A percentile compares a stretch with the other conserved stretches of the same genome.
Conservation (phyloP, 2,113 vertebrate species). For the Ophiodon elongatus region DNA sequence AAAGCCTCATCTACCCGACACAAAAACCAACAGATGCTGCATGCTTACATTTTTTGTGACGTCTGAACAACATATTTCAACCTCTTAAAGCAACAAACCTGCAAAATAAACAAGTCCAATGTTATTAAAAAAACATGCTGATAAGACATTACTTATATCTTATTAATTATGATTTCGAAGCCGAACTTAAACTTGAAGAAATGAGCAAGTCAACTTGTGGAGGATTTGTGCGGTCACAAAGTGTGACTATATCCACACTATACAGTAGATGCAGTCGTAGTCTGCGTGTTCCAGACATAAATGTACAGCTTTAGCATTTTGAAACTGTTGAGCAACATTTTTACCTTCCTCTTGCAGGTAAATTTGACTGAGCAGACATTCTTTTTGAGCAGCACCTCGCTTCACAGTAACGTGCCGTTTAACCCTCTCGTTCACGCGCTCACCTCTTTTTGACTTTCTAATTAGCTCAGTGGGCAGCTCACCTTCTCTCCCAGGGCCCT, state of each 20-base stretch:
- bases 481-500: conserved; percentile 96
- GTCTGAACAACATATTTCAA: neutral
- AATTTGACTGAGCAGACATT: neutral
- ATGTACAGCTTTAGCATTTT: neutral
- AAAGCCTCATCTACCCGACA: neutral
- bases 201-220: neutral
- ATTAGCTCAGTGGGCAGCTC: conserved; percentile 15
- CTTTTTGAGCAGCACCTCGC: neutral
- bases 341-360: neutral
- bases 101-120: neutral
- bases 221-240: neutral
- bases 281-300: neutral
- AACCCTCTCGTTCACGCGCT: neutral
- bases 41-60: neutral
- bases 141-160: neutral
- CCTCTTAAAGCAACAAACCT: too few relatives aligned
- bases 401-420: too few relatives aligned
- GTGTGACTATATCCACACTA: neutral
- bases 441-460: neutral
- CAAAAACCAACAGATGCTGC: neutral
- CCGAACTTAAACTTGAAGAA: neutral
- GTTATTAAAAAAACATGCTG: neutral
- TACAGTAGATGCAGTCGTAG: neutral
- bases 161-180: neutral
- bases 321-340: neutral